A percentile compares a stretch with the other conserved stretches of the same genome.
phyloP scores from a whole-genome alignment of 2,888 invertebrate genomes.

The Tiliacea citrago region DNA sequence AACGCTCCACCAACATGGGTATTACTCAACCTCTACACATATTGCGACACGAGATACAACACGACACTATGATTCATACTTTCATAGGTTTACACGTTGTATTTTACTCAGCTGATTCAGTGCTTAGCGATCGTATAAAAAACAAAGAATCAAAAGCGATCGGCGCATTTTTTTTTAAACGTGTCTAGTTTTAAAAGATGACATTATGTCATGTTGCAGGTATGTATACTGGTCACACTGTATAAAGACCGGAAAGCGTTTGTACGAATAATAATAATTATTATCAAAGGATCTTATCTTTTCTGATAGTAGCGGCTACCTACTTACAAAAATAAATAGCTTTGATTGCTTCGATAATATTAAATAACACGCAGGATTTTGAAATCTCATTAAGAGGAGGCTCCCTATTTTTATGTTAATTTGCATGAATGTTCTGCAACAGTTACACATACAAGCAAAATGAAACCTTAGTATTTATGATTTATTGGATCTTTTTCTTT shows the following conservation, averaged over 20 bases:
- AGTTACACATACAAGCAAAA: too few relatives aligned
- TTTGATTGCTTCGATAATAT: conserved; percentile 4
- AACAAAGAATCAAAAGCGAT: neutral
- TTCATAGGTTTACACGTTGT: neutral
- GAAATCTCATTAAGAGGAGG: neutral
- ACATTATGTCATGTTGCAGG: too few relatives aligned
- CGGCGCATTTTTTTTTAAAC: too few relatives aligned
- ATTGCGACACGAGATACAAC: conserved; percentile 7
- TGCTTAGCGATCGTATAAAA: neutral
- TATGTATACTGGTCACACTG: neutral
- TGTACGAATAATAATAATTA: neutral
- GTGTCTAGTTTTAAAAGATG: too few relatives aligned
- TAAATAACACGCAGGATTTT: neutral
- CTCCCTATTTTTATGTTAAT: too few relatives aligned
- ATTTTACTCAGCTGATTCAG: conserved; percentile 22
- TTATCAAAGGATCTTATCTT: conserved; percentile 7
- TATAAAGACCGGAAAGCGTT: neutral
- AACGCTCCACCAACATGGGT: conserved; percentile 19
- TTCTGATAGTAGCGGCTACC: neutral
- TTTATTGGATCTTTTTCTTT: too few relatives aligned
- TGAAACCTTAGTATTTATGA: too few relatives aligned
- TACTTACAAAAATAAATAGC: conserved; percentile 1
- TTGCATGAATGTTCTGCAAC: too few relatives aligned
- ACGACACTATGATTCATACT: conserved; percentile 24
- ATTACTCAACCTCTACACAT: conserved; percentile 29